Conservation (phyloP, 2,888 invertebrate genomes). For the Acleris cristana region DNA sequence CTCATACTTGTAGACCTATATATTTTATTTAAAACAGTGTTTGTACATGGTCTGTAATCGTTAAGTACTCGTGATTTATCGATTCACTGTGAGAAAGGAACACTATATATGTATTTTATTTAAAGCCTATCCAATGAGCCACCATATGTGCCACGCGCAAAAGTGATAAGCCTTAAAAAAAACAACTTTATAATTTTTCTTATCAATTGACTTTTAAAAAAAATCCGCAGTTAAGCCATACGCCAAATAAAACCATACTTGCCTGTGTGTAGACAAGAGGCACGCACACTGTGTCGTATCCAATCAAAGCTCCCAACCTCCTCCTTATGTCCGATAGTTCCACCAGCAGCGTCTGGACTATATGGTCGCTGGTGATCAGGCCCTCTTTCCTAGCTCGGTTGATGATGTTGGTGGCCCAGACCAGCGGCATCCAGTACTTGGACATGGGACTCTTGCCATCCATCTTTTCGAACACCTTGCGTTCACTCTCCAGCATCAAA, state of each 20-base stretch:
- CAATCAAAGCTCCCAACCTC: constrained; percentile 92
- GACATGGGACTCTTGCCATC: constrained; percentile 95
- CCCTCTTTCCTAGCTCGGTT: constrained; percentile 94
- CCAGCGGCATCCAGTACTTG: constrained; percentile 95
- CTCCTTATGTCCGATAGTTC: constrained; percentile 95
- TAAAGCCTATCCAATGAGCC: no score
- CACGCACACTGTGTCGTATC: constrained; percentile 96
- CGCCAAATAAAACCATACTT: constrained; percentile 45
- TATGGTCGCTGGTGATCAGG: constrained; percentile 94
- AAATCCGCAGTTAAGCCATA: background rate
- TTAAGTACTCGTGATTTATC: no score
- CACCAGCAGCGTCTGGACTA: constrained; percentile 94
- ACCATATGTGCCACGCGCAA: no score
- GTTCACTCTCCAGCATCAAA: constrained; percentile 95
- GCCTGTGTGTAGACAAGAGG: constrained; percentile 97
- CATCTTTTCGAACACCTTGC: constrained; percentile 95
- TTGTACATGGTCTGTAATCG: no score
- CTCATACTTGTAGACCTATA: no score
- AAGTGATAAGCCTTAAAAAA: no score
- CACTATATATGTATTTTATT: no score
- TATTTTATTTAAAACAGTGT: no score
- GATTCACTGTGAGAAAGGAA: no score
- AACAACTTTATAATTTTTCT: no score
- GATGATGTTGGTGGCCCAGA: constrained; percentile 96
- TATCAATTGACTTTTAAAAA: no score